Base-by-base conservation (phyloP, 2,113 vertebrate genomes). In the Axis porcinus region DNA sequence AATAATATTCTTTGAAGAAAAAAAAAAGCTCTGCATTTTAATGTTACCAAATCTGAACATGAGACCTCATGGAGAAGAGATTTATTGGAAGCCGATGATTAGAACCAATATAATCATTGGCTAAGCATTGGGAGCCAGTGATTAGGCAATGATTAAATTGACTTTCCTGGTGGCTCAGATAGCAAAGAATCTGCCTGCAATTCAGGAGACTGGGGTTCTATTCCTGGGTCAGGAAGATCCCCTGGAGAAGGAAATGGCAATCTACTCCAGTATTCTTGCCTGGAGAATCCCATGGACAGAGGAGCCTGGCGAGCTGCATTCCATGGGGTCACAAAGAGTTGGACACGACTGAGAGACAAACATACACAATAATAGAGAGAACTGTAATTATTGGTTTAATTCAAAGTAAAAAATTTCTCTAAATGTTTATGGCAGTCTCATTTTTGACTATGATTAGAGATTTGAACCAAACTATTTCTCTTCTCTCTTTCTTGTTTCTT, bases 401-500 rank as follows among this genome's bases (percentile, higher is more conserved):
- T 95, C 30, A 91, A 36, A 86, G 1, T 27, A 33, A 43, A 89
- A 89, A 54, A 43, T 28, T 8, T 84, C 27, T 92, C 25, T 57
- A 33, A 86, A 78, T 82, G 7, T 28, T 84, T 57, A 15, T 23
- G 16, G 16, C 16, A 76, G 11, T 64, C 30, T 7, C 88, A 33
- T 64, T 84, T 84, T 79, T 94, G 6, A 86, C 82, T 50, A 23
- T 81, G 54, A 13, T 92, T 87, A 70, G 33, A 90, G 21, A 91
- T 78, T 74, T 87, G 25, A 45, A 90, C 11, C 23, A 90, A 84
- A 84, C 1, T 36, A 6, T 45, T 16, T 60, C 40, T 74, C 6
- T n/a, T 81, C 2, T 70, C 15, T 55, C 27, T 88, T 78, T 64
- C n/a, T 12, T 67, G 36, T 28, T 78, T 79, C 45, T 36, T 70